phyloP scores from a whole-genome alignment of 1,140 invertebrate genomes.

The Lanistes nyassanus region DNA sequence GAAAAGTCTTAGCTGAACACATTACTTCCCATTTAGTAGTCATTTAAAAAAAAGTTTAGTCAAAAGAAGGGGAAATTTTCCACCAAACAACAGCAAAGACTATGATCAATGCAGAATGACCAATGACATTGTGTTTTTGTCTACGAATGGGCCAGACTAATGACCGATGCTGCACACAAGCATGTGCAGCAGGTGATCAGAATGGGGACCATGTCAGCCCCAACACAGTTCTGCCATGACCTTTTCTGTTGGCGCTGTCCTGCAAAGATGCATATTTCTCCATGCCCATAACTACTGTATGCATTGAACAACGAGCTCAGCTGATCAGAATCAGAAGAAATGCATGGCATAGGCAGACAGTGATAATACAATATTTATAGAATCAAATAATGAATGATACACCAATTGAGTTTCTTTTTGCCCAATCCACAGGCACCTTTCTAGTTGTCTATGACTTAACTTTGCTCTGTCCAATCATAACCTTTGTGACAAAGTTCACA shows the following conservation, averaged over 20 bases:
- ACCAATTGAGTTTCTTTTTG: no score
- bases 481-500: constrained; percentile 95
- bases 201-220: neutral
- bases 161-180: neutral
- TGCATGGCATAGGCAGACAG: no score
- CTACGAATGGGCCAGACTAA: neutral
- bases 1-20: neutral
- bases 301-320: neutral
- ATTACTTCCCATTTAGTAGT: neutral
- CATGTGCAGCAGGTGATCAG: neutral
- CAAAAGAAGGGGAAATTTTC: neutral
- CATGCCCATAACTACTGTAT: neutral
- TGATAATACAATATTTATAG: no score
- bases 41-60: neutral
- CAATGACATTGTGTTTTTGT: neutral
- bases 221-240: neutral
- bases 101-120: neutral
- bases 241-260: neutral
- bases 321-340: constrained; percentile 1
- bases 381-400: no score
- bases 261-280: neutral
- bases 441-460: constrained; percentile 46
- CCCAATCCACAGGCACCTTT: no score
- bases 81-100: neutral
- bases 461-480: constrained; percentile 69